A percentile compares a stretch with the other conserved stretches of the same genome.
These are phyloP conservation scores for Holacanthella duospinosa DNA, from an alignment of 2,888 invertebrate genomes.

Conservation along the genomic window DNA sequence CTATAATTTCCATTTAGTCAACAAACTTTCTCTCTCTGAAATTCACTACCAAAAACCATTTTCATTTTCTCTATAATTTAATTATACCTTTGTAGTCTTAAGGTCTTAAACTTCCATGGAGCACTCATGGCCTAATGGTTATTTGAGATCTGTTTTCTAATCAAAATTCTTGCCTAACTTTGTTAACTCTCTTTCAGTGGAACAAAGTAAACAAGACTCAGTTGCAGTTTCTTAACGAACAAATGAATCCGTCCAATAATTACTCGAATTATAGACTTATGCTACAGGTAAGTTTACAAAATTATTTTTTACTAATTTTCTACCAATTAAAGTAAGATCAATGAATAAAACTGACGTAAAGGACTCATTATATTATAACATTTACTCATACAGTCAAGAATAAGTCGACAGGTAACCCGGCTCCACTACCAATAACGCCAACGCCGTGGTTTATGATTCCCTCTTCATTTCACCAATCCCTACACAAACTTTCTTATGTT, in stretches of 20 bases:
- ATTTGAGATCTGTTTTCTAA: background rate
- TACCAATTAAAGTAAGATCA: background rate
- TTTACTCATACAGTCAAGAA: too few relatives aligned
- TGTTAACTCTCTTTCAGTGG: constrained; percentile 53
- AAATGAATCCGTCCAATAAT: constrained; percentile 83
- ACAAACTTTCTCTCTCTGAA: too few relatives aligned
- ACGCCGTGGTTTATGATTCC: too few relatives aligned
- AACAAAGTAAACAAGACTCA: constrained; percentile 72
- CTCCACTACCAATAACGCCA: too few relatives aligned
- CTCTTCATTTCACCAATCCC: too few relatives aligned
- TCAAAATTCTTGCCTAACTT: background rate
- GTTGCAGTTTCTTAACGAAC: constrained; percentile 71
- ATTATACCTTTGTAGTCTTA: too few relatives aligned
- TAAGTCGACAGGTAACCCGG: too few relatives aligned
- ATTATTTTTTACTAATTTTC: background rate
- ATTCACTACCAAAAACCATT: too few relatives aligned
- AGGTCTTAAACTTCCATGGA: too few relatives aligned
- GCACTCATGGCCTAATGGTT: background rate
- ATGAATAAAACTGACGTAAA: background rate
- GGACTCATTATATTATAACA: constrained; percentile 1
- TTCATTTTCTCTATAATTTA: too few relatives aligned
- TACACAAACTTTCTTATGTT: too few relatives aligned
- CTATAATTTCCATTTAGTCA: too few relatives aligned
- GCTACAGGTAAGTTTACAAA: constrained; percentile 49
- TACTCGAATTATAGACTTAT: constrained; percentile 77